Evolutionary conservation across 2,113 vertebrate species (phyloP), one percentile per base, ranked within the genome.

Genomic region (Plecotus auritus): DNA sequence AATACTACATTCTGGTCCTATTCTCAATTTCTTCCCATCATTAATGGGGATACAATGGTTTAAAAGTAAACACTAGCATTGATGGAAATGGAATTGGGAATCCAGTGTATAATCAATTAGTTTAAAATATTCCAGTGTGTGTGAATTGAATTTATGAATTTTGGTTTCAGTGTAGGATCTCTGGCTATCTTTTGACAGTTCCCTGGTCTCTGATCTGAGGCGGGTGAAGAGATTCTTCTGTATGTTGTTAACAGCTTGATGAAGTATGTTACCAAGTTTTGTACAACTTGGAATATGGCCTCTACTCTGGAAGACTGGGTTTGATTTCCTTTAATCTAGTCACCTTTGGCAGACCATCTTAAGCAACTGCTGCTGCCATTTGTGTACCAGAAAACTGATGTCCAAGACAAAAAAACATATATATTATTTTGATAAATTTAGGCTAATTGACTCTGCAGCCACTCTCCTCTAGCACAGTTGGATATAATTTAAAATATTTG

Each of bases 321-420:
- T 90, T 88, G 56, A 83, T 88, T 95, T 95, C 66, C 35, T 76
- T 88, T 80, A 32, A n/a, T 51, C 22, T 59, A 1, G 56, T 91
- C 35, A 51, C 49, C 42, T 83, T 77, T 90, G 76, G 64, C 35
- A 66, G 9, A 93, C 18, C 85, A 4, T 92, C 5, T 49, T 74
- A 96, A 93, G 40, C 70, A 96, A 26, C 32, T 56, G 8, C 26
- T 45, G 22, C 66, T 97, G 73, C 40, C 70, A n/a, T 85, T 73
- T 74, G 20, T 84, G 0, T 88, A 45, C 61, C 73, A 83, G 82
- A 92, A 90, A 92, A 85, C 61, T 59, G 20, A 81, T 77, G 28
- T 76, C 49, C 47, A 77, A 59, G 35, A 13, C 23, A 32, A 32
- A 45, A 81, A 26, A 26, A 66, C 14, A 56, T 1, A 69, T 9